A percentile compares a stretch with the other conserved stretches of the same genome.
Conservation (phyloP, 2,113 vertebrate genomes). For the Heliornis fulica region DNA sequence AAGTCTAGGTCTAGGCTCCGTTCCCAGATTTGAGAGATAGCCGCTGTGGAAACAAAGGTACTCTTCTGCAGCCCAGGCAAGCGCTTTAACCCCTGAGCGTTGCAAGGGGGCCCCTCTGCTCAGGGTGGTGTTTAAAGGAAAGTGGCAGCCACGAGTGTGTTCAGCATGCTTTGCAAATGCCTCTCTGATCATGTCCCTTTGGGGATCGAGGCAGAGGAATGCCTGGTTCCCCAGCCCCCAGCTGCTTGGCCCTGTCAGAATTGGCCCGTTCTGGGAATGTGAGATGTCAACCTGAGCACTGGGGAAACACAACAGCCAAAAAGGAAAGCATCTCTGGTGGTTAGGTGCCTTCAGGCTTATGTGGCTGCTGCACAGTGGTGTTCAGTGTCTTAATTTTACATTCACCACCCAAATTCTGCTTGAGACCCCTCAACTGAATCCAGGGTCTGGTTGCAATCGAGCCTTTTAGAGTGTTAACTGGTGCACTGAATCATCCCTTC, state of each 20-base stretch:
- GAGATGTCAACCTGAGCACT: neutral
- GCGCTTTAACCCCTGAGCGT: accelerated
- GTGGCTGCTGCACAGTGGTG: neutral
- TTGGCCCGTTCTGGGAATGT: accelerated
- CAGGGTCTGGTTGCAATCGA: neutral
- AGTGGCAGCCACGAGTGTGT: neutral
- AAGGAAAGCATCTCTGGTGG: neutral
- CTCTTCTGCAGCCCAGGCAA: neutral
- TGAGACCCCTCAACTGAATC: neutral
- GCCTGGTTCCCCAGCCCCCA: neutral
- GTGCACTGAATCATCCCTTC: neutral
- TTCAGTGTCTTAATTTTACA: neutral
- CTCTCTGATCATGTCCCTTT: neutral
- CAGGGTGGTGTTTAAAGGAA: neutral
- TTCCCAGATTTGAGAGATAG: neutral
- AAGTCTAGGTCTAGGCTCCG: neutral
- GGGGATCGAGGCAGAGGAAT: neutral
- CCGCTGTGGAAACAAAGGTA: neutral
- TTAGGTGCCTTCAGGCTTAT: neutral
- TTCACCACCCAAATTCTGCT: neutral
- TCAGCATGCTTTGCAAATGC: neutral
- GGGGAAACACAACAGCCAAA: accelerated
- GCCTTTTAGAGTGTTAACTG: neutral
- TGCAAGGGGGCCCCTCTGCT: neutral
- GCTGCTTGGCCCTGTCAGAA: neutral